Percentiles rank a stretch among this genome's conserved stretches.
These are phyloP conservation scores for Urosaurus nigricauda DNA, from an alignment of 2,797 vertebrate species.

Conservation along the genomic window DNA sequence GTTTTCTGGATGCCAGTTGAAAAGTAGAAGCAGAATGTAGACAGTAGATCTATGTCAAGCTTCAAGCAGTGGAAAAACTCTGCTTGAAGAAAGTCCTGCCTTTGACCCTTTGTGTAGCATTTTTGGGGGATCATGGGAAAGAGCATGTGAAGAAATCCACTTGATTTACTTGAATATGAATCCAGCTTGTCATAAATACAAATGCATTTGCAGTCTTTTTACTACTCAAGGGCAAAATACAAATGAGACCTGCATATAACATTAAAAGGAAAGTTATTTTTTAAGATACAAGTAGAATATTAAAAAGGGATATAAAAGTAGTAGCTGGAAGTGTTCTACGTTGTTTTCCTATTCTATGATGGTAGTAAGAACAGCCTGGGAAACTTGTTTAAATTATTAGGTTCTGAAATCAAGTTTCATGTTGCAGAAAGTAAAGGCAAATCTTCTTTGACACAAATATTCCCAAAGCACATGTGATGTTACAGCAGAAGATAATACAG, in stretches of 20 bases:
- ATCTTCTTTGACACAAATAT: neutral
- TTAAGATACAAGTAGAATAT: neutral
- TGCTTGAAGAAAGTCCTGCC: too few species aligned
- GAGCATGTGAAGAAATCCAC: too few species aligned
- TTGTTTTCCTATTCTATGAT: neutral
- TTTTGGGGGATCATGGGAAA: too few species aligned
- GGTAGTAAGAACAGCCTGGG: neutral
- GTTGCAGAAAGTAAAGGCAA: neutral
- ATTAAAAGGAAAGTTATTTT: neutral
- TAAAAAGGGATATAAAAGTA: neutral
- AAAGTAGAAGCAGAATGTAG: neutral
- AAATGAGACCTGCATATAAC: neutral
- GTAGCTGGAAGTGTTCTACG: neutral
- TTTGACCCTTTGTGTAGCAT: too few species aligned
- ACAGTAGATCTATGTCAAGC: too few species aligned
- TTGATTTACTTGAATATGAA: too few species aligned
- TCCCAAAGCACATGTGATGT: neutral
- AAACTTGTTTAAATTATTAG: neutral
- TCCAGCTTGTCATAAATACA: neutral
- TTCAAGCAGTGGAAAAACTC: too few species aligned
- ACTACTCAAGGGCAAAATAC: neutral
- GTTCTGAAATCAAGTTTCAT: slow-evolving; percentile 3
- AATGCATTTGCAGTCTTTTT: neutral
- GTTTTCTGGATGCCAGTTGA: neutral
- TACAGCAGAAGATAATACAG: neutral